Conservation (phyloP, 2,888 invertebrate genomes). For the Ferdinandea cuprea region DNA sequence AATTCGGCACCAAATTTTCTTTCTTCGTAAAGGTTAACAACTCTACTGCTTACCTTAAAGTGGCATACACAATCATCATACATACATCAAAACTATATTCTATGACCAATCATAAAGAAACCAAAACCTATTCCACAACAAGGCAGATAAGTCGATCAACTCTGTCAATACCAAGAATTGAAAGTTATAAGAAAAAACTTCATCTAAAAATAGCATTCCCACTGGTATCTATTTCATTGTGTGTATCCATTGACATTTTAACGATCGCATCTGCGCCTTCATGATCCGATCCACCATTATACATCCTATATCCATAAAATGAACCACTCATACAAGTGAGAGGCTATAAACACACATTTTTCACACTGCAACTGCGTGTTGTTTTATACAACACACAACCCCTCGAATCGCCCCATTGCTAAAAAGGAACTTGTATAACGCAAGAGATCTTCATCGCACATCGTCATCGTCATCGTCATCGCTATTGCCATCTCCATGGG, state of each 20-base stretch:
- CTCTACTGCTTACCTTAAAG: neutral
- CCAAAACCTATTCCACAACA: neutral
- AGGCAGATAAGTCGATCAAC: constrained; percentile 44
- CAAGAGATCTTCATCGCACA: constrained; percentile 33
- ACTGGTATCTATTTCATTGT: constrained; percentile 64
- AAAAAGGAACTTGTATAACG: constrained; percentile 53
- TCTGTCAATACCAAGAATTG: constrained; percentile 27
- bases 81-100: neutral
- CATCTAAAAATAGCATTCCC: constrained; percentile 69
- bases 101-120: neutral
- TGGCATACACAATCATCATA: neutral
- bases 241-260: constrained; percentile 64
- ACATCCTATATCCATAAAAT: constrained; percentile 43
- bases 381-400: constrained; percentile 10
- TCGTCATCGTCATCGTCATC: neutral
- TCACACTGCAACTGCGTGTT: constrained; percentile 65
- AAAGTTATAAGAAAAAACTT: constrained; percentile 62
- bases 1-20: too few species aligned
- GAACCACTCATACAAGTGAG: neutral
- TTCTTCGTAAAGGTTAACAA: too few species aligned
- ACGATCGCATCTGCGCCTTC: constrained; percentile 52
- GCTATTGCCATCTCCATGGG: neutral
- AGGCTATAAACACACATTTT: constrained; percentile 61
- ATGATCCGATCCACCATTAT: constrained; percentile 65
- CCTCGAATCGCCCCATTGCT: too few species aligned